Conservation (phyloP, 2,888 invertebrate genomes). For the Cheilosia vernalis region DNA sequence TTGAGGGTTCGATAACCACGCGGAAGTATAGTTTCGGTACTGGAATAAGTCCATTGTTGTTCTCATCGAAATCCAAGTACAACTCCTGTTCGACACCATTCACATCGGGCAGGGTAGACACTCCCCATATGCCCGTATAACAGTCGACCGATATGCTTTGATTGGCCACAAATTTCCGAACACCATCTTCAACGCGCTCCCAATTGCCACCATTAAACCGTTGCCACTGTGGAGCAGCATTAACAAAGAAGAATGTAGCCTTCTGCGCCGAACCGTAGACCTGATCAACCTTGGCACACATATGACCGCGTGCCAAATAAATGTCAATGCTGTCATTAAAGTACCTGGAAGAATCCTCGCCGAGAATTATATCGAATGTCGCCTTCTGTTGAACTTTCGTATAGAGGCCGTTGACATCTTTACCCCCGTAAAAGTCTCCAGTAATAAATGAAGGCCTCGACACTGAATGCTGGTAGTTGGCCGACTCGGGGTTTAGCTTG, state of each 20-base stretch:
- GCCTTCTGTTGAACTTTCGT: constrained; percentile 80
- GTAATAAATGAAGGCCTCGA: constrained; percentile 80
- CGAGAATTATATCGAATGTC: constrained; percentile 81
- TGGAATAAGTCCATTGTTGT: constrained; percentile 82
- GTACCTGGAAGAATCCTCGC: constrained; percentile 78
- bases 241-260: constrained; percentile 85
- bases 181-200: constrained; percentile 84
- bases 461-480: constrained; percentile 82
- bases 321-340: constrained; percentile 77
- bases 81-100: constrained; percentile 80
- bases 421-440: constrained; percentile 80
- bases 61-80: constrained; percentile 80
- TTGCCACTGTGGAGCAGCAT: constrained; percentile 85
- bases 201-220: constrained; percentile 86
- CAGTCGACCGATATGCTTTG: constrained; percentile 81
- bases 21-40: constrained; percentile 86
- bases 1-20: constrained; percentile 83
- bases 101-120: constrained; percentile 84
- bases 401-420: constrained; percentile 80
- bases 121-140: constrained; percentile 86
- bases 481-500: constrained; percentile 82
- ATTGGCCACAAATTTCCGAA: constrained; percentile 83
- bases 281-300: constrained; percentile 84
- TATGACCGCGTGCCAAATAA: constrained; percentile 84
- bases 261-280: constrained; percentile 84